A percentile compares a stretch with the other conserved stretches of the same genome.
Evolutionary conservation across 2,113 vertebrate genomes (phyloP).

Genomic region (Neotragus pygmaeus): DNA sequence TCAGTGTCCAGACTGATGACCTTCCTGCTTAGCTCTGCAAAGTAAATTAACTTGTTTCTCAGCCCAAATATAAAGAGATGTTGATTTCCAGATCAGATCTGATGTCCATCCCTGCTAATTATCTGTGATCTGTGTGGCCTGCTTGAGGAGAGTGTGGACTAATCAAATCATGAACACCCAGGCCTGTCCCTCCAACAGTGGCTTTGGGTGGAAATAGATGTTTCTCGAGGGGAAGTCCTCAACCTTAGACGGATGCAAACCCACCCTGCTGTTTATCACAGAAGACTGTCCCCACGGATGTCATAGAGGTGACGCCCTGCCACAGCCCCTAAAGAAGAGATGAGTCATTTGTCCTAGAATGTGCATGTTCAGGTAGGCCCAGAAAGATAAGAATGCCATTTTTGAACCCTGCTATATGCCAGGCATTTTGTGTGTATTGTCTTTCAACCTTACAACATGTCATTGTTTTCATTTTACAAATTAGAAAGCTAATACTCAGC

Average conservation of each 20-base stretch:
- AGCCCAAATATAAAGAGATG: neutral
- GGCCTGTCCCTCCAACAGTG: neutral
- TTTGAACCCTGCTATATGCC: neutral
- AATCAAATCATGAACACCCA: neutral
- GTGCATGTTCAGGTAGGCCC: neutral
- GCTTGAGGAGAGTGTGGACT: neutral
- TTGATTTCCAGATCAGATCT: neutral
- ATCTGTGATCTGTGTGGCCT: neutral
- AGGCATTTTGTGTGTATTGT: neutral
- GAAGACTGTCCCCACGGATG: neutral
- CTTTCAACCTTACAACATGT: neutral
- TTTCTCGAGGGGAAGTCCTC: neutral
- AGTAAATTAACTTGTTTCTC: neutral
- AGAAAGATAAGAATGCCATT: neutral
- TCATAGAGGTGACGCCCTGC: neutral
- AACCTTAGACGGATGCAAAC: neutral
- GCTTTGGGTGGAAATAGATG: too few relatives aligned
- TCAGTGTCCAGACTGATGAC: neutral
- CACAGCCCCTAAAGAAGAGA: neutral
- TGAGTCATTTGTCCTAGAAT: neutral
- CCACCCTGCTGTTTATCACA: neutral
- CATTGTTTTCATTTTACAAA: neutral
- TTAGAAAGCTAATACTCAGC: neutral
- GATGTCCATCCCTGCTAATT: neutral
- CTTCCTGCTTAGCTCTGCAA: neutral